Evolutionary conservation across 2,113 vertebrate species (phyloP).

Genomic region (Corythoichthys haematopterus): DNA sequence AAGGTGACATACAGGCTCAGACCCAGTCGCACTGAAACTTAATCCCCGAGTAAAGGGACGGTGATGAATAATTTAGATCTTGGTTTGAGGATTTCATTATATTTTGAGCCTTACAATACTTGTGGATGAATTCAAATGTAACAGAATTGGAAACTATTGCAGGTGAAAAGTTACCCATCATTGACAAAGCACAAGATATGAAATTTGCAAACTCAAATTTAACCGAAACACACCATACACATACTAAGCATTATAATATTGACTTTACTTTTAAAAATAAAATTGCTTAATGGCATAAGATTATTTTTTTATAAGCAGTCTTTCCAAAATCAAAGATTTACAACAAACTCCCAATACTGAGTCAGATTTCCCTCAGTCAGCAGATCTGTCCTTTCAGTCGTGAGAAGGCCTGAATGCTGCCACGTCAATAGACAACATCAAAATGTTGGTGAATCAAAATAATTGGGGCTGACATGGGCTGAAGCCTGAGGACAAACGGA

Average conservation of each 20-base stretch:
- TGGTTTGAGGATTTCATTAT: constrained; percentile 58
- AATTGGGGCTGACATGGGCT: constrained; percentile 38
- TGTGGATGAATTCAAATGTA: too few relatives aligned
- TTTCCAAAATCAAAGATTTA: constrained; percentile 12
- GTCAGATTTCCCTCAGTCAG: constrained; percentile 45
- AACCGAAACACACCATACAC: too few relatives aligned
- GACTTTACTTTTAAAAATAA: too few relatives aligned
- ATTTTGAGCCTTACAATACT: constrained; percentile 48
- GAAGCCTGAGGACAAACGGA: constrained; percentile 23
- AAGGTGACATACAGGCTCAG: constrained; percentile 44
- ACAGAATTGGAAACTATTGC: too few relatives aligned
- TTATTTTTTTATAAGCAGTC: too few relatives aligned
- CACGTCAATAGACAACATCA: constrained; percentile 33
- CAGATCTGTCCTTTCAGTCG: constrained; percentile 27
- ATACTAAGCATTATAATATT: too few relatives aligned
- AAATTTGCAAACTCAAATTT: too few relatives aligned
- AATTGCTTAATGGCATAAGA: too few relatives aligned
- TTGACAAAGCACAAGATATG: too few relatives aligned
- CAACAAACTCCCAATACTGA: constrained; percentile 48
- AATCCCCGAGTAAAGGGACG: constrained; percentile 59
- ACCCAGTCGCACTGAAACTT: constrained; percentile 46
- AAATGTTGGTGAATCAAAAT: constrained; percentile 28
- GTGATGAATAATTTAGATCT: constrained; percentile 71
- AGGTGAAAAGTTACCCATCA: too few relatives aligned
- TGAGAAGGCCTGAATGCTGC: constrained; percentile 10